phyloP scores from a whole-genome alignment of 2,113 vertebrate species.

The Actenoides lindsayi region DNA sequence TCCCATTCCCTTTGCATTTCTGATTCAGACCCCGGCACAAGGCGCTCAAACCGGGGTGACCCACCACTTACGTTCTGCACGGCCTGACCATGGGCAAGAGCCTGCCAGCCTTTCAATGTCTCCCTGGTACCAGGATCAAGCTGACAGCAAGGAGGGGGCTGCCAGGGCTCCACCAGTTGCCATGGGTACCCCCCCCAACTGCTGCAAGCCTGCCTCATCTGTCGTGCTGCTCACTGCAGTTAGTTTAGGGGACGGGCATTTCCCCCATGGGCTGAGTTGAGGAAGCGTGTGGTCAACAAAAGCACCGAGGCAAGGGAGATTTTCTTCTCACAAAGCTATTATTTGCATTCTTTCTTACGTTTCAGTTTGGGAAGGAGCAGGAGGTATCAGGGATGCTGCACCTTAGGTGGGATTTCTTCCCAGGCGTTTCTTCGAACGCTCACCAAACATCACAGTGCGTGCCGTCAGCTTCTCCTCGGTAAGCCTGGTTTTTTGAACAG shows the following conservation, averaged over 20 bases:
- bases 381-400: background rate
- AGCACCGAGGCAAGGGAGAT: background rate
- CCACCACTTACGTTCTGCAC: fast-evolving
- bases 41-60: fast-evolving
- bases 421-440: background rate
- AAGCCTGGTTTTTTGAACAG: background rate
- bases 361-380: background rate
- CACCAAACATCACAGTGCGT: fast-evolving
- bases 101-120: fast-evolving
- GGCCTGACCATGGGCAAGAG: fast-evolving
- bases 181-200: fast-evolving
- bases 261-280: background rate
- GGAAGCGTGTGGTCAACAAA: background rate
- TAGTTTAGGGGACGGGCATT: fast-evolving
- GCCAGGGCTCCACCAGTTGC: background rate
- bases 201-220: background rate
- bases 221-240: fast-evolving
- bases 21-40: background rate
- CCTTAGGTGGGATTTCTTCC: background rate
- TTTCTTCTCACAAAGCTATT: background rate
- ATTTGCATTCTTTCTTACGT: background rate
- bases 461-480: fast-evolving
- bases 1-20: fast-evolving
- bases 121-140: background rate
- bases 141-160: background rate